These are phyloP conservation scores for Alauda arvensis DNA, from an alignment of 2,797 vertebrate species.

Conservation along the genomic window DNA sequence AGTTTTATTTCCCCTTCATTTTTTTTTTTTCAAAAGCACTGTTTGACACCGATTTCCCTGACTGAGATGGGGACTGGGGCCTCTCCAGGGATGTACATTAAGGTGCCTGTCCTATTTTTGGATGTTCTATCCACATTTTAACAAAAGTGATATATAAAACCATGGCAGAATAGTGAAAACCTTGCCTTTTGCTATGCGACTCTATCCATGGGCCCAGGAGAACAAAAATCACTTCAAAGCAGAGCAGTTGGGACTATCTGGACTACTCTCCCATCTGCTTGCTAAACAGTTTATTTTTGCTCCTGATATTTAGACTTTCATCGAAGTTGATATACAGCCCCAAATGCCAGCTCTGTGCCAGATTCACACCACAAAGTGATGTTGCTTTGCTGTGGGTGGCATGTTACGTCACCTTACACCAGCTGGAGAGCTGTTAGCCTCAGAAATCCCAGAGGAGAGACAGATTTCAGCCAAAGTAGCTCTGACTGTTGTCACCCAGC, in stretches of 20 bases:
- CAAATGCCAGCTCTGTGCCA: neutral
- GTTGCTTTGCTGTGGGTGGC: neutral
- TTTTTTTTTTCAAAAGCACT: neutral
- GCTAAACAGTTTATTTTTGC: neutral
- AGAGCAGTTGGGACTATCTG: neutral
- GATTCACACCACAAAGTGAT: neutral
- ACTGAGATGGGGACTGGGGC: neutral
- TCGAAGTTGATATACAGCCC: neutral
- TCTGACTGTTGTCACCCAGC: neutral
- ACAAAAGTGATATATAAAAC: neutral
- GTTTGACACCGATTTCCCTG: neutral
- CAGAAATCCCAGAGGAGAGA: neutral
- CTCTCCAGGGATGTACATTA: neutral
- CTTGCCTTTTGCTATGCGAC: neutral
- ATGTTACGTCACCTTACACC: neutral
- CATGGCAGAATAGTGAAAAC: neutral
- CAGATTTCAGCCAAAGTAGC: neutral
- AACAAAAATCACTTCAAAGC: neutral
- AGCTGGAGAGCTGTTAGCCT: neutral
- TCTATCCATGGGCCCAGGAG: neutral
- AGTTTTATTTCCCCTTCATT: neutral
- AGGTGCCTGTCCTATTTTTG: conserved; percentile 15
- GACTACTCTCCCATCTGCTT: neutral
- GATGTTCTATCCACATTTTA: neutral
- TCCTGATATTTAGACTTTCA: neutral